Evolutionary conservation across 2,888 invertebrate species (phyloP), one percentile per base, ranked within the genome.

Genomic region (Calephelis perditalis): DNA sequence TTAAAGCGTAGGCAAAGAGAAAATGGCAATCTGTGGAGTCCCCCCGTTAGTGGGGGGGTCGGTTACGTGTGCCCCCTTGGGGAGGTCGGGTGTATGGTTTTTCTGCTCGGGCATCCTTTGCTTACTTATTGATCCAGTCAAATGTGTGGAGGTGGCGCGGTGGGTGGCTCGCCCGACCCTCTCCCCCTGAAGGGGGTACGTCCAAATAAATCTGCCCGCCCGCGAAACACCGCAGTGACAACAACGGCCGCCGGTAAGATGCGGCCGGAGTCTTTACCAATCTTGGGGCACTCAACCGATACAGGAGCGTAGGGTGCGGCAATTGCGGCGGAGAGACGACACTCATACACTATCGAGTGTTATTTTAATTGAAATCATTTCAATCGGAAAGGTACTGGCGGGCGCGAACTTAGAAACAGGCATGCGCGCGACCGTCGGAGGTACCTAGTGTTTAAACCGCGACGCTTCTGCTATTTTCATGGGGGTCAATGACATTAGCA

Each of bases 81-180:
- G 89, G 87, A 86, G 87, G 87, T 84, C 81, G 90, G 90, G 89
- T 89, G 89, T 89, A 89, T 91, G 91, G 91, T 91, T 91, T 91
- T 91, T 91, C 91, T 91, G 86, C 91, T 91, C 91, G 89, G 91
- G 90, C 91, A 91, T 91, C 91, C 91, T 91, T 91, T 91, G 91
- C 91, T 91, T 91, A 91, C 91, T 91, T 91, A 91, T 91, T 91
- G 91, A 91, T 91, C 91, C 91, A 91, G 91, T 91, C 91, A 91
- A 91, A 91, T 91, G 91, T 91, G 88, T 88, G 91, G 89, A 89
- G 88, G 89, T 86, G 86, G 85, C 86, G 86, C 83, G 83, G 86
- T 84, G 87, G 88, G 84, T 82, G 84, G 88, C 77, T 76, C 82
- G 79, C 84, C 86, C 82, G 76, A 68, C 82, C 84, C 84, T 72